phyloP scores from a whole-genome alignment of 2,888 invertebrate species.

The Troilus luridus region DNA sequence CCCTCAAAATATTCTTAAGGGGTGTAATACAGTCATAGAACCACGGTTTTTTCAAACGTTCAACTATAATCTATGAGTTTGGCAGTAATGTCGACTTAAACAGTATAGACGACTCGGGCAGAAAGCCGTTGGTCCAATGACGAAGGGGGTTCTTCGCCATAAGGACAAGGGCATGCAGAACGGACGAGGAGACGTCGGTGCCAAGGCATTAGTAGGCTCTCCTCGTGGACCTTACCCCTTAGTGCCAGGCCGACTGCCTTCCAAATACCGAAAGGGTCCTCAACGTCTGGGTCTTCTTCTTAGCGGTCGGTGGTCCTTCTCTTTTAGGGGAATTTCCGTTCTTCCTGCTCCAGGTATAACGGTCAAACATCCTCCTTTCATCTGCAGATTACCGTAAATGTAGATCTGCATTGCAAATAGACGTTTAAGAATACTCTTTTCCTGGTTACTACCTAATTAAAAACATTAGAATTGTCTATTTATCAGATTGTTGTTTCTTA shows the following conservation, averaged over 20 bases:
- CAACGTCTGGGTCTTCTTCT: conserved; percentile 6
- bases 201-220: not conserved
- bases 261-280: conserved; percentile 26
- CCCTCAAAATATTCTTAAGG: no score
- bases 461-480: no score
- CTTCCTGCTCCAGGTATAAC: not conserved
- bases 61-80: no score
- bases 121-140: conserved; percentile 24
- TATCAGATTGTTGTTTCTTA: no score
- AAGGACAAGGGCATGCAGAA: conserved; percentile 2
- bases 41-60: no score
- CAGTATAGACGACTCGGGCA: not conserved
- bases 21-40: no score
- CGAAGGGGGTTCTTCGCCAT: conserved; percentile 22
- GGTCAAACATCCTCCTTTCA: not conserved
- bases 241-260: conserved; percentile 1
- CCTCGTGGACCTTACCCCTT: not conserved
- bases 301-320: not conserved
- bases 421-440: not conserved
- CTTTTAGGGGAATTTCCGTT: not conserved
- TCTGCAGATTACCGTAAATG: not conserved
- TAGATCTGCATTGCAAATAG: not conserved
- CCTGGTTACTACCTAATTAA: no score
- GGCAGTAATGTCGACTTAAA: not conserved
- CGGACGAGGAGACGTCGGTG: not conserved